Evolutionary conservation across 2,797 vertebrate species (phyloP), one percentile per base, ranked within the genome.

Genomic region (Heliangelus exortis): DNA sequence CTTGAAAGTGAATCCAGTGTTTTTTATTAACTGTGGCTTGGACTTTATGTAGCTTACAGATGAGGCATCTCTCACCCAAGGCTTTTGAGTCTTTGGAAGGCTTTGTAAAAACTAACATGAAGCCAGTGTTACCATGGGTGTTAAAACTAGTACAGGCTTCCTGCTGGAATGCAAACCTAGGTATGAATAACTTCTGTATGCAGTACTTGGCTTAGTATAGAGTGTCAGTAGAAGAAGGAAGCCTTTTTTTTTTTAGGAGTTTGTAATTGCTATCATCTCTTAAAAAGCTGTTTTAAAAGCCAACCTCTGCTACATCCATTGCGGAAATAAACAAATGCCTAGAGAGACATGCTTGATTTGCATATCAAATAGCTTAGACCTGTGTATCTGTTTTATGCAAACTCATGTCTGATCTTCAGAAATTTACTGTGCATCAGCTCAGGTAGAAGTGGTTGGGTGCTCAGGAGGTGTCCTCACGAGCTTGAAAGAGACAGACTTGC

Each of bases 371-470:
- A 68, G 36, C 48, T 84, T 53, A 47, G 14, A 9, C 31, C 55
- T 3, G 0, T 7, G 5, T 13, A 15, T 75, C 15, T 41, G 20
- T 61, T n/a, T 55, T 69, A 14, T 72, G 43, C 3, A 8, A 15
- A 78, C 14, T 76, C 17, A 5, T 54, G 43, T 39, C 39, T 73
- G 47, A 31, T 48, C 43, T 86, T 59, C 48, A 75, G 21, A 74
- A 82, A 25, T 22, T 23, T 82, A 17, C 29, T 73, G 19, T 90
- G 23, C 6, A 4, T 66, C 16, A 20, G 26, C 43, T 91, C 2
- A 1, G 0, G 4, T 76, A 54, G 41, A 57, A 76, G 26, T 7
- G 47, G 18, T 53, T 29, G 51, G 29, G 26, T 73, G 58, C 53
- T 73, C 23, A 26, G 55, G 53, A 88, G 33, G 8, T 36, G 22